Base-by-base conservation (phyloP, 2,113 vertebrate genomes). In the Otus sunia region DNA sequence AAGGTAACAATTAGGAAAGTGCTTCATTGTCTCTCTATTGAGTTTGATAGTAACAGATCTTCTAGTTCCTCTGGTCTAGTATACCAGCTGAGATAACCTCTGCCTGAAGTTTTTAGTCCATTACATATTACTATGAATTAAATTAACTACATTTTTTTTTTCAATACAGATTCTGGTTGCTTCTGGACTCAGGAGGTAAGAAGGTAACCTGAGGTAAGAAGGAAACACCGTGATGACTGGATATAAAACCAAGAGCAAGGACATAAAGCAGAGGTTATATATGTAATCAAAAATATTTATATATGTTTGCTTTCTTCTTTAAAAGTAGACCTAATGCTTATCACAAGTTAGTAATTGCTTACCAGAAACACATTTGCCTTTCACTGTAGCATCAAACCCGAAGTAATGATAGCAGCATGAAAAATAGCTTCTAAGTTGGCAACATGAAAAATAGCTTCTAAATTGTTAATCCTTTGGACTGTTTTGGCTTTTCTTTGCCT, bases 401-500 rank as follows among this genome's bases (percentile, higher is more conserved):
- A 49, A 72, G 68, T 80, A 75, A 47, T 20, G 62, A 76, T 37
- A 94, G 82, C 79, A 95, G 80, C 68, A 75, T 90, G 59, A 80
- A 95, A 96, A 94, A 71, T 11, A 55, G 45, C 72, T 86, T 77
- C 26, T 30, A 59, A 67, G 59, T 50, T 59, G 36, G 68, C 73
- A 90, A 81, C 66, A 62, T 73, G 59, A 83, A 92, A 94, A 94
- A 76, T 30, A 41, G n/a, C 64, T 92, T 94, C 30, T 20, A 68
- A 76, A 55, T 64, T 74, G 15, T 64, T 60, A 66, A 77, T 86
- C 58, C 53, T 76, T 88, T 60, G 58, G 63, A 67, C n/a, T 81
- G 87, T 66, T 62, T 64, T 86, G 84, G 49, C 45, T 94, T 83
- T 91, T n/a, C 55, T 86, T 96, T 96, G 92, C 63, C 58, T 92